Evolutionary conservation across 1,140 invertebrate genomes (phyloP), one percentile per base, ranked within the genome.

Genomic region (Coboldia fuscipes): DNA sequence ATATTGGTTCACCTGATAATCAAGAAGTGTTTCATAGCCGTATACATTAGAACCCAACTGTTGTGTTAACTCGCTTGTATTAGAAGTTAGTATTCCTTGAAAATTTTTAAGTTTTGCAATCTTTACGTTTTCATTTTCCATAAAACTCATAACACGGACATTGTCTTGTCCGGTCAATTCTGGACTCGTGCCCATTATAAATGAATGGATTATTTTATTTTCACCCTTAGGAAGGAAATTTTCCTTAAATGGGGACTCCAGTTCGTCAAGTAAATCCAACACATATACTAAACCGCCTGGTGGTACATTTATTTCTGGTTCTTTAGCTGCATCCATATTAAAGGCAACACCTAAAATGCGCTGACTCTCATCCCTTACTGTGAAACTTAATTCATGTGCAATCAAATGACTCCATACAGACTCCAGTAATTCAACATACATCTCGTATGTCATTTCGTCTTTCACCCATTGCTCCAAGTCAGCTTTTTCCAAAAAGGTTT

Each of bases 51-150:
- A 63, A 14, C 73, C 76, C 16, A 86, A 60, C 77, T 84, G 80
- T 70, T 77, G 73, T 17, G 83, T 88, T 12, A 86, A 56, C 0
- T 78, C 75, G 50, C 72, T 85, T 5, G 82, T 84, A 46, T 86
- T 86, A 2, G 78, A 83, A 1, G 82, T 85, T 37, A 86, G 74
- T 15, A 86, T 72, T 2, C 79, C 80, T 3, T 49, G 50, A 45
- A 77, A 86, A 8, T 65, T 51, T 39, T 67, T 65, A 6, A 58
- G 52, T 34, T 61, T 66, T 0, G 76, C 77, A 4, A 83, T 43
- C 20, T 60, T 48, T 28, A 81, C 51, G 19, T 72, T 70, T 40
- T 78, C 70, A 24, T 73, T 61, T 54, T 88, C 82, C 62, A 85
- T 75, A 29, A 68, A 69, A 39, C 67, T 65, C 51, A 84, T 80